These are phyloP conservation scores for Daubentonia madagascariensis DNA, from an alignment of 2,113 vertebrate genomes.

Conservation along the genomic window DNA sequence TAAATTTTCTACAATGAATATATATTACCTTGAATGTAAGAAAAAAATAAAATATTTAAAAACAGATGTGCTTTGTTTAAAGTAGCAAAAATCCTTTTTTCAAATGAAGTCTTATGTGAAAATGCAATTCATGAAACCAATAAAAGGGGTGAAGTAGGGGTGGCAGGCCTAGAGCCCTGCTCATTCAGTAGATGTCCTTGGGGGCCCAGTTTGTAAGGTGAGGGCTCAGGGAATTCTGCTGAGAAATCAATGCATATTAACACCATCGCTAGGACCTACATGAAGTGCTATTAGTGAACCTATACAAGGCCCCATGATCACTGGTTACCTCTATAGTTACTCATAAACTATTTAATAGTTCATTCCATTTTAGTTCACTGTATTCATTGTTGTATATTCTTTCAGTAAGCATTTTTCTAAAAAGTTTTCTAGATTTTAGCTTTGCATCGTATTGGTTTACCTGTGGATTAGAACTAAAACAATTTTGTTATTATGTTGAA, in stretches of 20 bases:
- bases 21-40: neutral
- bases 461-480: neutral
- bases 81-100: neutral
- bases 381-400: neutral
- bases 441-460: neutral
- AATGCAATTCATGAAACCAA: neutral
- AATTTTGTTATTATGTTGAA: neutral
- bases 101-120: neutral
- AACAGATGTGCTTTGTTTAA: slow-evolving; percentile 6
- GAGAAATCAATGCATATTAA: neutral
- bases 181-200: neutral
- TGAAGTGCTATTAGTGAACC: neutral
- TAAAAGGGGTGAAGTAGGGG: neutral
- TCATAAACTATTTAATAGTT: neutral
- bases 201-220: neutral
- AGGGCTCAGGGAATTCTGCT: neutral
- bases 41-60: neutral
- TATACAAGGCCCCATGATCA: fast-evolving
- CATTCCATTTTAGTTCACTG: neutral
- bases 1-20: neutral
- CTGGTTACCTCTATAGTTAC: neutral
- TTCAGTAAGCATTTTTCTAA: neutral
- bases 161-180: neutral
- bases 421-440: neutral
- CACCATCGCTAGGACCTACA: fast-evolving